Conservation (phyloP, 2,797 vertebrate species). For the Poecilia velifera region DNA sequence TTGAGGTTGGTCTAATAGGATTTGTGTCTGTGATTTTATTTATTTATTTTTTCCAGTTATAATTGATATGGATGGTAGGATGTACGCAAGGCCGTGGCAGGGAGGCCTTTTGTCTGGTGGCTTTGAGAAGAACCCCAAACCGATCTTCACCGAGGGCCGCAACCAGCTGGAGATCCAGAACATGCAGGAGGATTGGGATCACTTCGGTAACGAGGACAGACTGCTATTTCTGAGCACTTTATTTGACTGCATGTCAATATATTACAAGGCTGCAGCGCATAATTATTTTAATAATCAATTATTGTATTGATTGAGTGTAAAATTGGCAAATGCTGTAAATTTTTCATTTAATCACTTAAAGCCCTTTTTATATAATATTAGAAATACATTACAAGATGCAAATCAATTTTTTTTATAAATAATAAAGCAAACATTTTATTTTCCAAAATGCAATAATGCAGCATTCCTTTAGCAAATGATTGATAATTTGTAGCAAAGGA, state of each 20-base stretch:
- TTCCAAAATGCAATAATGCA: too few species aligned
- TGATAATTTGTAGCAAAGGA: too few species aligned
- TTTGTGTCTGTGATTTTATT: conserved; percentile 1
- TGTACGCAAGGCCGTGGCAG: conserved; percentile 93
- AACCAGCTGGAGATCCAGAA: conserved; percentile 98
- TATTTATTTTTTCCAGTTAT: conserved; percentile 77
- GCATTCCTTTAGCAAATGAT: too few species aligned
- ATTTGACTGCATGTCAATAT: not conserved
- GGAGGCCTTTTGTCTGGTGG: conserved; percentile 94
- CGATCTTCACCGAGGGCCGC: conserved; percentile 96
- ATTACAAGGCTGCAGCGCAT: not conserved
- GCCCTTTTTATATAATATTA: too few species aligned
- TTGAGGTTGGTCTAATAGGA: conserved; percentile 7
- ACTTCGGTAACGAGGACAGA: conserved; percentile 85
- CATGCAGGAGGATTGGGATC: conserved; percentile 98
- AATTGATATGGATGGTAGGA: conserved; percentile 93
- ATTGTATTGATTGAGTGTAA: not conserved
- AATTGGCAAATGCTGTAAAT: not conserved
- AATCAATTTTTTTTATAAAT: too few species aligned
- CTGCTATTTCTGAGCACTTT: not conserved
- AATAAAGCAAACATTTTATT: too few species aligned
- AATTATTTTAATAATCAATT: not conserved
- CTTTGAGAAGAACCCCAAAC: conserved; percentile 98
- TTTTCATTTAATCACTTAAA: too few species aligned
- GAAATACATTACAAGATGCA: too few species aligned